Evolutionary conservation across 2,113 vertebrate species (phyloP).

Genomic region (Argyrosomus japonicus): DNA sequence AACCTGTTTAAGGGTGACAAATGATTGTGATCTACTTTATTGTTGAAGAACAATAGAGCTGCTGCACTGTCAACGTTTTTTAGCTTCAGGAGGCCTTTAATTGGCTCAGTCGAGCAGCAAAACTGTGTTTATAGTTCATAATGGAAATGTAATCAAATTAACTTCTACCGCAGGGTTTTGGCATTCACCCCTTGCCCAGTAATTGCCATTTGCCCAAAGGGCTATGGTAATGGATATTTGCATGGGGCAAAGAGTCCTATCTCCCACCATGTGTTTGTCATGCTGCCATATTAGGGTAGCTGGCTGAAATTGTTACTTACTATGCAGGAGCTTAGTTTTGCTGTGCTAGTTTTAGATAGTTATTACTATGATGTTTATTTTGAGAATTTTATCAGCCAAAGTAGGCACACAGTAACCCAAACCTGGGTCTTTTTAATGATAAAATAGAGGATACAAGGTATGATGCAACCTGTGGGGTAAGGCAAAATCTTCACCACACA

Average conservation of each 20-base stretch:
- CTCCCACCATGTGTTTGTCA: conserved; percentile 67
- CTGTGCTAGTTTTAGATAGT: conserved; percentile 9
- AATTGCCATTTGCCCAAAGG: conserved; percentile 80
- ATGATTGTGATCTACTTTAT: conserved; percentile 64
- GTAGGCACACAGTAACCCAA: not conserved
- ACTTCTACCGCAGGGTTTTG: conserved; percentile 80
- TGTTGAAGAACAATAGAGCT: conserved; percentile 65
- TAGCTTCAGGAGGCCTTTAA: conserved; percentile 81
- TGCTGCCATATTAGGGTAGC: conserved; percentile 59
- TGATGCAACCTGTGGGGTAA: not conserved
- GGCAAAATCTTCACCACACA: not conserved
- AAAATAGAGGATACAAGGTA: not conserved
- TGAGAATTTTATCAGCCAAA: not conserved
- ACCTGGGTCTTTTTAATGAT: not conserved
- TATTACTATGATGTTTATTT: conserved; percentile 15
- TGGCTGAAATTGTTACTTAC: conserved; percentile 54
- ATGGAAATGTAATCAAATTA: conserved; percentile 86
- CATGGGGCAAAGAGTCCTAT: conserved; percentile 67
- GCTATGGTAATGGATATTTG: conserved; percentile 76
- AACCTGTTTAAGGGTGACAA: conserved; percentile 64
- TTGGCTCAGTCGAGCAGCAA: conserved; percentile 80
- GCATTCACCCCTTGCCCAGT: conserved; percentile 78
- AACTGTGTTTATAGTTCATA: conserved; percentile 84
- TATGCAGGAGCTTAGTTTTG: conserved; percentile 18
- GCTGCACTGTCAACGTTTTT: conserved; percentile 62